A percentile compares a stretch with the other conserved stretches of the same genome.
Evolutionary conservation across 2,888 invertebrate species (phyloP).

Genomic region (Diaphora mendica): DNA sequence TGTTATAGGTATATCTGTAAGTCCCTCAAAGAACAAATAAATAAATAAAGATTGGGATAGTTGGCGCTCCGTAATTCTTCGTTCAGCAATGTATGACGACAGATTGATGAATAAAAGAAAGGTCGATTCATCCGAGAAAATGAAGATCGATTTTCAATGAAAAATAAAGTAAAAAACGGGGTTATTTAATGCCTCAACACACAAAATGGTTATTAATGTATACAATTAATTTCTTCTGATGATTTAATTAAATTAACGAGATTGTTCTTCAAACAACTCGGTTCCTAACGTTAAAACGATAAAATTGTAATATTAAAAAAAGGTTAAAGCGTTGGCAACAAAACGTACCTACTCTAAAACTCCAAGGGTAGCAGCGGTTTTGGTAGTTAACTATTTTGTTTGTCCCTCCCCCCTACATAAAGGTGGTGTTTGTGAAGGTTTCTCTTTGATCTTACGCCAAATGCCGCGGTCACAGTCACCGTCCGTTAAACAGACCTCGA

Average conservation of each 20-base stretch:
- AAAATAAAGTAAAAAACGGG: too few relatives aligned
- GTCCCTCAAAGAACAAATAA: too few relatives aligned
- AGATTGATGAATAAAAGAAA: too few relatives aligned
- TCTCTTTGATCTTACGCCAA: slow-evolving; percentile 51
- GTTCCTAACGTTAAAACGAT: slow-evolving; percentile 16
- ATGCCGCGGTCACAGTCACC: slow-evolving; percentile 32
- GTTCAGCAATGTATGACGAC: too few relatives aligned
- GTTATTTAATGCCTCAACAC: neutral
- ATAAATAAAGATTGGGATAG: too few relatives aligned
- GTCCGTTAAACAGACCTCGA: slow-evolving; percentile 13
- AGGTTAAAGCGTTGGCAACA: slow-evolving; percentile 14
- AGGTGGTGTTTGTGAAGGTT: slow-evolving; percentile 43
- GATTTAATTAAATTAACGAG: slow-evolving; percentile 5
- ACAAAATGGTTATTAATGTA: neutral
- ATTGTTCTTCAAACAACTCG: slow-evolving; percentile 24
- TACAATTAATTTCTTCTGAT: slow-evolving; percentile 11
- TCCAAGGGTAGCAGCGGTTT: slow-evolving; percentile 14
- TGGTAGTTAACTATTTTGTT: slow-evolving; percentile 28
- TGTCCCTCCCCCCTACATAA: slow-evolving; percentile 24
- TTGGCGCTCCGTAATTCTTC: too few relatives aligned
- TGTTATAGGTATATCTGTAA: too few relatives aligned
- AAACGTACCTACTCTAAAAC: neutral
- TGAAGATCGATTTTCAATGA: too few relatives aligned
- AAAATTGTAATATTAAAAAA: slow-evolving; percentile 17
- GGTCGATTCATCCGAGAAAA: too few relatives aligned